These are phyloP conservation scores for Agelaius tricolor DNA, from an alignment of 2,113 vertebrate species.

Conservation along the genomic window DNA sequence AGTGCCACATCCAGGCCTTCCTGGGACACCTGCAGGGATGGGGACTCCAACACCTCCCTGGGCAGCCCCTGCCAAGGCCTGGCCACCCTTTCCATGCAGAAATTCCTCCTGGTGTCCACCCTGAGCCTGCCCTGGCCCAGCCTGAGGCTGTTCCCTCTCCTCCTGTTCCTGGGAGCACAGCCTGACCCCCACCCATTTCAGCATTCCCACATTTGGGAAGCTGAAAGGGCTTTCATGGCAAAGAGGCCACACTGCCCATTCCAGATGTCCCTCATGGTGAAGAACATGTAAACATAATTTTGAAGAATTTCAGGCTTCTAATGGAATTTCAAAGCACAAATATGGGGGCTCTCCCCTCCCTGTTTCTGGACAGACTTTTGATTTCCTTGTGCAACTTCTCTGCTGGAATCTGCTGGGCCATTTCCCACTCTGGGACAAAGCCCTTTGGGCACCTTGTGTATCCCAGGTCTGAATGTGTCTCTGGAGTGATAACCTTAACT, in stretches of 20 bases:
- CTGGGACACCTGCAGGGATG: not conserved
- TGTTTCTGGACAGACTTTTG: not conserved
- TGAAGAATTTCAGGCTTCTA: not conserved
- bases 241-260: not conserved
- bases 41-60: not conserved
- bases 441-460: accelerated
- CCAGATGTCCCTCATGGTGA: not conserved
- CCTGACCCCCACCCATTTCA: accelerated
- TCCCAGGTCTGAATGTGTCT: not conserved
- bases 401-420: not conserved
- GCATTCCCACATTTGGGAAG: too few species aligned
- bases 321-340: not conserved
- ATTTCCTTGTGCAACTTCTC: not conserved
- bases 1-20: accelerated
- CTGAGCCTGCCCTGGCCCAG: not conserved
- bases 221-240: not conserved
- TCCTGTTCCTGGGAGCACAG: not conserved
- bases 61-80: not conserved
- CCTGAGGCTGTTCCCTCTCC: accelerated
- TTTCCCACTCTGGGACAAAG: accelerated
- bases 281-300: not conserved
- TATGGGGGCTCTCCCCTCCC: too few species aligned
- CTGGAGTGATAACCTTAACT: not conserved
- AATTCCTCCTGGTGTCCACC: not conserved
- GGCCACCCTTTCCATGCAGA: accelerated